Evolutionary conservation across 2,797 vertebrate species (phyloP), one percentile per base, ranked within the genome.

Genomic region (Falco concolor): DNA sequence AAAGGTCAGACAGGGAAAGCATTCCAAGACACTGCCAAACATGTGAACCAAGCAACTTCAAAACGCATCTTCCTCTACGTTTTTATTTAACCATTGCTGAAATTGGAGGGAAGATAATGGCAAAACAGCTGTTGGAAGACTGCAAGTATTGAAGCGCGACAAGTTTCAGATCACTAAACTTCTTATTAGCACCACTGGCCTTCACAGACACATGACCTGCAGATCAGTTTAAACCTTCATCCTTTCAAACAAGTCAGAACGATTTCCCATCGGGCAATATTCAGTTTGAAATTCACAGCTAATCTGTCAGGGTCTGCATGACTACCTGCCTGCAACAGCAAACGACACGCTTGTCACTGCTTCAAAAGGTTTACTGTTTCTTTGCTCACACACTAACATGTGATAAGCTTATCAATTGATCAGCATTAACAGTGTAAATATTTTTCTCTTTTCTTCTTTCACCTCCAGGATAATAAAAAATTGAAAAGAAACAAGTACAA

Each of bases 121-220:
- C 63, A 57, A 22, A 89, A 7, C 92, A 95, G 92, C 93, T 95
- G 90, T 40, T 80, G 92, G 93, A 92, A 95, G 92, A 53, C 42
- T 4, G 34, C 53, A 30, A 38, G 69, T 32, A n/a, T 10, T 28
- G 8, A 15, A 78, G 89, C 7, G 3, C 60, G 82, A n/a, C 42
- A 9, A 13, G 96, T 96, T 94, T 91, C 95, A 96, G 17, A 85
- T 92, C 94, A 59, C 87, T 92, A 42, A 91, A 72, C 67, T 15
- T 84, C 69, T 2, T 17, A 23, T 34, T 36, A 54, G 53, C 83
- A 13, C 17, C 54, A 0, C 40, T 47, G 73, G 25, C 69, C 54
- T 52, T 36, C 92, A n/a, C 65, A 32, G 63, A 59, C 50, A 13
- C 27, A 50, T 5, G 5, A 65, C 5, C 40, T 78, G 54, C 70